Conservation (phyloP, 2,888 invertebrate species). For the Eubasilissa splendida region DNA sequence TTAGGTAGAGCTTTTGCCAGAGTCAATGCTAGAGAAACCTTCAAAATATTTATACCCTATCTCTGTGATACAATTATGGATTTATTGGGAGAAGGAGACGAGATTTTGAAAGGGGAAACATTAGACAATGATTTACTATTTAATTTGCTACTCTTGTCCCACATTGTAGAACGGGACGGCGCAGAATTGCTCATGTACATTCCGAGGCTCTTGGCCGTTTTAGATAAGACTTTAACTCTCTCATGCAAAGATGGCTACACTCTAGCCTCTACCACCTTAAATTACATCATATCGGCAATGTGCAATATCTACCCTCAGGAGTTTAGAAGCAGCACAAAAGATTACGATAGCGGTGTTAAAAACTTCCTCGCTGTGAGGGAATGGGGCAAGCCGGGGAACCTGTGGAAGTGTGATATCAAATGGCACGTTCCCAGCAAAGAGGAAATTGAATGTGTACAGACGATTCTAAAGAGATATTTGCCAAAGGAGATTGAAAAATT, state of each 20-base stretch:
- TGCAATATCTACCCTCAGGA: conserved; percentile 77
- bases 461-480: conserved; percentile 78
- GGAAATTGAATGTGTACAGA: conserved; percentile 79
- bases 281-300: conserved; percentile 74
- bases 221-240: conserved; percentile 80
- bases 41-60: conserved; percentile 82
- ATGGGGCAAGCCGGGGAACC: conserved; percentile 84
- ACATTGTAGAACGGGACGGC: conserved; percentile 80
- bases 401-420: conserved; percentile 77
- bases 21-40: conserved; percentile 79
- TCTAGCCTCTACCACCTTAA: conserved; percentile 76
- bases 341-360: conserved; percentile 76
- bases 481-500: conserved; percentile 76
- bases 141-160: conserved; percentile 81
- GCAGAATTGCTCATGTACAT: conserved; percentile 77
- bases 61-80: conserved; percentile 78
- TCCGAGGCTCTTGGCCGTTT: conserved; percentile 76
- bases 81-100: conserved; percentile 77
- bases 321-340: conserved; percentile 74
- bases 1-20: conserved; percentile 78
- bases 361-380: conserved; percentile 83
- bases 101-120: conserved; percentile 81
- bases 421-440: conserved; percentile 85
- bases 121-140: conserved; percentile 86
- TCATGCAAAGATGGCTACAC: conserved; percentile 78